These are phyloP conservation scores for Acanthurus tractus DNA, from an alignment of 2,797 vertebrate genomes.

Conservation along the genomic window DNA sequence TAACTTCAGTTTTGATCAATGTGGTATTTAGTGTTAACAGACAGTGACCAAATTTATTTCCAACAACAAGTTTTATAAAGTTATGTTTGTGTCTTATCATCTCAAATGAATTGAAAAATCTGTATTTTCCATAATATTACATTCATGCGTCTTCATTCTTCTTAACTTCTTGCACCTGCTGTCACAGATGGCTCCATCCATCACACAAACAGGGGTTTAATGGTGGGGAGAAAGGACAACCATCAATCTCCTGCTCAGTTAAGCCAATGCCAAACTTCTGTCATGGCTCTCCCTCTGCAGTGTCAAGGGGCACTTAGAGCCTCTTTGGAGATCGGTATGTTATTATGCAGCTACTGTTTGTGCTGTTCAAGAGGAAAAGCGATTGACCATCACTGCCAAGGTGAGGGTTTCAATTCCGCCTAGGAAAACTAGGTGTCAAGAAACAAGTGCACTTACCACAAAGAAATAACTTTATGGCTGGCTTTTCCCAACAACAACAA, in stretches of 20 bases:
- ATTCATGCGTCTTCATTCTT: background rate
- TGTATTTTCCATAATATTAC: background rate
- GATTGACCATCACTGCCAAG: background rate
- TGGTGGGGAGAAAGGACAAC: background rate
- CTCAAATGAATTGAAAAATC: background rate
- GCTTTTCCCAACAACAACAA: background rate
- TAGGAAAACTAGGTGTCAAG: background rate
- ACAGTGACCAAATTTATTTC: background rate
- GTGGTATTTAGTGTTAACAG: too few species aligned
- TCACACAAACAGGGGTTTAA: constrained; percentile 44
- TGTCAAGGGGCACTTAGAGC: background rate
- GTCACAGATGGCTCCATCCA: constrained; percentile 12
- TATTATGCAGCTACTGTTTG: constrained; percentile 23
- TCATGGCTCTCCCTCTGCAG: background rate
- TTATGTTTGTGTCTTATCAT: background rate
- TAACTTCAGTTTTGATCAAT: background rate
- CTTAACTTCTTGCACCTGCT: background rate
- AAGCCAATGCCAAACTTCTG: background rate
- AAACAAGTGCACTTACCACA: constrained; percentile 20
- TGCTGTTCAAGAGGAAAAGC: constrained; percentile 10
- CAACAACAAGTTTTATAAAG: background rate
- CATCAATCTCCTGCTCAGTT: constrained; percentile 43
- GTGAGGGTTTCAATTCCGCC: constrained; percentile 1
- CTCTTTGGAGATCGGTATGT: constrained; percentile 14
- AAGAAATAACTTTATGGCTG: constrained; percentile 8